Base-by-base conservation (phyloP, 2,113 vertebrate genomes). In the Elachura formosa region DNA sequence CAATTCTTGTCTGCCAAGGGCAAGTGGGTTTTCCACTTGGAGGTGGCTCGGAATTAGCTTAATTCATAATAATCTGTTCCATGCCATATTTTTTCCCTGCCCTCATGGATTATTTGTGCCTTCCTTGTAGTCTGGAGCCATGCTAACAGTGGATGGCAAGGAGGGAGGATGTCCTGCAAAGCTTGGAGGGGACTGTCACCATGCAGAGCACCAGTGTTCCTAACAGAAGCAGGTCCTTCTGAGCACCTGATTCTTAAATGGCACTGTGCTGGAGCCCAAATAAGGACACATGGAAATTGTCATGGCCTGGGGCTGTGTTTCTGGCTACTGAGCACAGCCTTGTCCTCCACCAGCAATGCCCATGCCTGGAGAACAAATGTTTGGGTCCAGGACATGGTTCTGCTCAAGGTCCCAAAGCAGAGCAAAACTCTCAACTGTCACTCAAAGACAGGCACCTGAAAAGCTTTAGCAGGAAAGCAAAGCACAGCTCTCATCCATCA, bases 21-120 rank as follows among this genome's bases (percentile, higher is more conserved):
- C 85, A 9, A 43, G 58, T 9, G 69, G 23, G 67, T 94, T 92
- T 94, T 96, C 93, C 90, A 93, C 66, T 68, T 5, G 10, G 81
- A 75, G 33, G 68, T 54, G 22, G 36, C 33, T 51, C 41, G 33
- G 54, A 33, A 62, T 69, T 63, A 63, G 24, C 40, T 71, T 86
- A 74, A 86, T 52, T 71, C 61, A 61, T 73, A 58, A 24, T 36
- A 21, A 75, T 63, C 52, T 87, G 41, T 72, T 84, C 56, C 68
- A 52, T n/a, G 34, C 10, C 31, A 73, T 62, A 15, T 81, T 91
- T 84, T 38, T 33, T 17, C 82, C 46, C n/a, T 67, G n/a, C 46
- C 83, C 25, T 56, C 12, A 29, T 26, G 38, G 43, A 38, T 54
- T 71, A 28, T 26, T 71, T 49, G 16, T 78, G 52, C 72, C 68